Conservation (phyloP, 2,797 vertebrate species). For the Aulostomus chinensis region DNA sequence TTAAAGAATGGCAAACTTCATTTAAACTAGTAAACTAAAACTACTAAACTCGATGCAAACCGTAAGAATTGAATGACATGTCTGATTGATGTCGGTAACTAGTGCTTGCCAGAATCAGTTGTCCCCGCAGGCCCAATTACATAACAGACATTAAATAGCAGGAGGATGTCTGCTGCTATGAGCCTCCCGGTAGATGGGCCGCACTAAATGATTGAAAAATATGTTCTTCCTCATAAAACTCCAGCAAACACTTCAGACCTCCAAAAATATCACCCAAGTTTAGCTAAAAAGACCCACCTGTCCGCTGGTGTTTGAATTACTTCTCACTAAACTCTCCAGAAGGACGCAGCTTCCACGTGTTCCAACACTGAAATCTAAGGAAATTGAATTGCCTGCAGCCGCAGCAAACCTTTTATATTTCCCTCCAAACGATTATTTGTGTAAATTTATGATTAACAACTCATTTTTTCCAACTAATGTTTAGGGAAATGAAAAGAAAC, state of each 20-base stretch:
- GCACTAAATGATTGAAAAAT: constrained; percentile 3
- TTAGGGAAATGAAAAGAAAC: constrained; percentile 26
- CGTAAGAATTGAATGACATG: too few species aligned
- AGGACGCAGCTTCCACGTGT: constrained; percentile 35
- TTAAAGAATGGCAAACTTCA: too few species aligned
- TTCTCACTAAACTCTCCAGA: constrained; percentile 39
- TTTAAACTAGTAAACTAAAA: too few species aligned
- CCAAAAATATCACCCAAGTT: constrained; percentile 1
- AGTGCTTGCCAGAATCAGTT: constrained; percentile 37
- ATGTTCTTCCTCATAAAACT: constrained; percentile 6
- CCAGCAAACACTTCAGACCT: constrained; percentile 1
- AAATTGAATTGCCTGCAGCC: constrained; percentile 29
- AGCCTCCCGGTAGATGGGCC: constrained; percentile 17
- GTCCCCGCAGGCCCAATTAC: constrained; percentile 44
- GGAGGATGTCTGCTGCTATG: constrained; percentile 15
- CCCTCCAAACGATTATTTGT: constrained; percentile 17
- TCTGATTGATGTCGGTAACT: too few species aligned
- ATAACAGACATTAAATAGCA: constrained; percentile 28
- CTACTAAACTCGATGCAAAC: too few species aligned
- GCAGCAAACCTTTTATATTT: constrained; percentile 14
- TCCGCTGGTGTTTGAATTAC: constrained; percentile 8
- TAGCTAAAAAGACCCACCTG: constrained; percentile 16
- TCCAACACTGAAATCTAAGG: constrained; percentile 10
- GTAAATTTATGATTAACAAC: constrained; percentile 36
- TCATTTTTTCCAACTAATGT: constrained; percentile 31